Base-by-base conservation (phyloP, 2,888 invertebrate species). In the Lucinisca nassula region DNA sequence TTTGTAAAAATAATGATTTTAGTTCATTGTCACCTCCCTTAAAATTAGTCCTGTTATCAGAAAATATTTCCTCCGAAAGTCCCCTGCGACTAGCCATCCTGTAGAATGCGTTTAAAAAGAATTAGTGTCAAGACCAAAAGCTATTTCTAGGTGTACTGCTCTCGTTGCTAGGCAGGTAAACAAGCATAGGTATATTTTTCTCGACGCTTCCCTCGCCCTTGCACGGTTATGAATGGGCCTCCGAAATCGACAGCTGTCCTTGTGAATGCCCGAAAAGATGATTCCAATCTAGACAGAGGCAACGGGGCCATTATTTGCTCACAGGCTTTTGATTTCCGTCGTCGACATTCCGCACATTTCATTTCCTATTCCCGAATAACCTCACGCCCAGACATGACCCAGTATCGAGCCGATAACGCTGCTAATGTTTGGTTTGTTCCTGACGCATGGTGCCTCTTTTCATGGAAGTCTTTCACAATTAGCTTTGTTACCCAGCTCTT, bases 291-390 rank as follows among this genome's bases (percentile, higher is more conserved):
- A 14, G 51, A 51, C 21, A 51, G 51, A 51, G 79, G 72, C 24
- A 79, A 35, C 38, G 72, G 72, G 6, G 35, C 79, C 79, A 79
- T 72, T n/a, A 72, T 72, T 35, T 79, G 79, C n/a, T 70, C 49
- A 21, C 35, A 21, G 10, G 24, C 49, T 35, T 79, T 67, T n/a
- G 72, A 32, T 51, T 72, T 72, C 0, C 49, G 72, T n/a, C 35
- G 32, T 79, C 55, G 70, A 72, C 72, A 79, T 51, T 72, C 45
- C 21, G 51, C 37, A 72, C 72, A 79, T 17, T 4, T 49, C 21
- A 8, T 49, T 70, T 79, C 79, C 32, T 35, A 79, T 10, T 70
- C 17, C 30, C 79, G 24, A 72, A 84, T 82, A n/a, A 51, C 51
- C 51, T 51, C 51, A 51, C 51, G 51, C 51, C 51, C 51, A 51